Base-by-base conservation (phyloP, 2,113 vertebrate species). In the Vidua chalybeata region DNA sequence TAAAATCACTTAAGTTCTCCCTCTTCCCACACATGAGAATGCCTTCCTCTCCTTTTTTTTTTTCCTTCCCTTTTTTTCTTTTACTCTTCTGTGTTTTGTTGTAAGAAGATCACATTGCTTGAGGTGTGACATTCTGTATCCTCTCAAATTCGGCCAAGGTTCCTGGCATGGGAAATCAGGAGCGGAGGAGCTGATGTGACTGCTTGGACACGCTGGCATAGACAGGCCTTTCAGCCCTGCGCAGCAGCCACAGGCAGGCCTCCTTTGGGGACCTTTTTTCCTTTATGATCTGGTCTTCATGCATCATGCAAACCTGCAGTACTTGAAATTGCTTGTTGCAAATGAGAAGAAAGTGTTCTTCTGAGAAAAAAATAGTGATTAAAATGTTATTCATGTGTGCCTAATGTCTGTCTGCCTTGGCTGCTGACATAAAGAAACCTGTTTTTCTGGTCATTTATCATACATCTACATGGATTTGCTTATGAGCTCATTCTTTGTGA, bases 391-490 rank as follows among this genome's bases (percentile, higher is more conserved):
- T 97, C 92, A 37, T 97, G 75, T 93, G 89, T 81, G 92, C 83
- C 82, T 94, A 87, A 85, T 87, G 93, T 89, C 96, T 95, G 96
- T 93, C 97, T 96, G 66, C 91, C 46, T 85, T 94, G 90, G 80
- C 88, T 90, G 76, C 96, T 94, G 89, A 96, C 96, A 92, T 80
- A 94, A 96, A 95, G 95, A 92, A 98, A 97, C 97, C 96, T 97
- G 97, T 97, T 98, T 97, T 98, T 97, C 97, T 97, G 96, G 97
- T 97, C 97, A 97, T 96, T 97, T 97, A 96, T 96, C 96, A 94
- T 94, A 92, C 90, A 94, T 97, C 97, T 97, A 84, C 92, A 91
- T 96, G 97, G 95, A 97, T 97, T 97, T 97, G 96, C 97, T 96
- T 97, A 93, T 96, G 97, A 97, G 94, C 88, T 97, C 96, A 90